Conservation (phyloP, 2,888 invertebrate species). For the Schrankia costaestrigalis region DNA sequence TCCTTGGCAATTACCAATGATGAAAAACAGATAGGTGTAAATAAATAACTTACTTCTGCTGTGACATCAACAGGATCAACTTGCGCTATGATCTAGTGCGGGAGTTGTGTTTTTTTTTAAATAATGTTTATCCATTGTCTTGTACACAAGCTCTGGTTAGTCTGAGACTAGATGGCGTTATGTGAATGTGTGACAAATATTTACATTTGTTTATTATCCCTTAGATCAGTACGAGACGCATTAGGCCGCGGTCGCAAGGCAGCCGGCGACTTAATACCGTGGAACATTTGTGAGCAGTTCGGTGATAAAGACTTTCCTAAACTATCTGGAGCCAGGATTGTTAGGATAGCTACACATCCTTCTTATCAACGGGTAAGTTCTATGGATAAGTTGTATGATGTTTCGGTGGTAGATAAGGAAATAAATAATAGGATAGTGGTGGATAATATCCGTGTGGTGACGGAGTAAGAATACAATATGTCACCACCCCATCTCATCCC, state of each 20-base stretch:
- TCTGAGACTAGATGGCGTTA: too few species aligned
- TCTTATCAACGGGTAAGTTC: constrained; percentile 91
- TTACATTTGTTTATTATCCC: background rate
- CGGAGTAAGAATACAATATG: too few species aligned
- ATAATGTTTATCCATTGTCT: too few species aligned
- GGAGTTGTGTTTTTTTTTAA: too few species aligned
- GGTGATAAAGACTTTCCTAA: constrained; percentile 96
- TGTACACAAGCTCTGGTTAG: too few species aligned
- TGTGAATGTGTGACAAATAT: background rate
- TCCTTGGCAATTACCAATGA: background rate
- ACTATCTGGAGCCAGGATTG: constrained; percentile 93
- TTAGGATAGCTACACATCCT: constrained; percentile 98
- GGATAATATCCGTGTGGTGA: too few species aligned
- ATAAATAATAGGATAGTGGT: too few species aligned
- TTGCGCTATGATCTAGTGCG: too few species aligned
- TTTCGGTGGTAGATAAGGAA: background rate
- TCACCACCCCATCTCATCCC: too few species aligned
- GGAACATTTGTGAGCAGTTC: constrained; percentile 98
- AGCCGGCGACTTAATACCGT: constrained; percentile 98
- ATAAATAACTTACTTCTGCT: too few species aligned
- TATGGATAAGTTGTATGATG: background rate
- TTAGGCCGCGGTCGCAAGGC: constrained; percentile 93
- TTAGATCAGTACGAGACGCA: constrained; percentile 86
- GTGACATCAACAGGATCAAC: too few species aligned
- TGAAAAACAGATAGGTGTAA: background rate